Evolutionary conservation across 2,113 vertebrate genomes (phyloP).

Genomic region (Pelecanus crispus): DNA sequence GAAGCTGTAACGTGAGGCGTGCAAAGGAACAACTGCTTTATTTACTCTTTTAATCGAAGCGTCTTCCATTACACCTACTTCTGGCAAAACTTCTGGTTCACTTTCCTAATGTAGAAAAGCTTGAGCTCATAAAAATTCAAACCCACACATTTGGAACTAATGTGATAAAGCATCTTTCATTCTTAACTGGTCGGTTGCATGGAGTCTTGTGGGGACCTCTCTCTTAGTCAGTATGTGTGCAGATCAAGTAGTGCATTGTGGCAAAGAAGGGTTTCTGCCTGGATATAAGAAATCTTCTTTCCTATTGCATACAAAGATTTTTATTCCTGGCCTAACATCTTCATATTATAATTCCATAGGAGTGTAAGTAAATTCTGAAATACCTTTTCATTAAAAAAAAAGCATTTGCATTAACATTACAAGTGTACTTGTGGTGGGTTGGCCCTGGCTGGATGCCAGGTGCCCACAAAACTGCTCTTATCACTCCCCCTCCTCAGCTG

Average conservation of each 20-base stretch:
- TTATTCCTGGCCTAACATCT: not conserved
- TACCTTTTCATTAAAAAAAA: not conserved
- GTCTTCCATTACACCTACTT: not conserved
- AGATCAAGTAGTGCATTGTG: not conserved
- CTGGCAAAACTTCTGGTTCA: not conserved
- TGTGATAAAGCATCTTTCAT: not conserved
- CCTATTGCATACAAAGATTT: not conserved
- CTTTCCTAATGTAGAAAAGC: not conserved
- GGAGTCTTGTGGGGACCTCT: not conserved
- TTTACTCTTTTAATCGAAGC: not conserved
- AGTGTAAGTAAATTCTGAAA: not conserved
- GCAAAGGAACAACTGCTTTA: not conserved
- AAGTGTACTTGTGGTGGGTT: not conserved
- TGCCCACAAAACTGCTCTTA: accelerated
- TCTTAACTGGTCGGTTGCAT: not conserved
- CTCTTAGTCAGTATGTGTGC: not conserved
- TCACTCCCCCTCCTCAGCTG: not conserved
- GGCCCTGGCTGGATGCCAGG: not conserved
- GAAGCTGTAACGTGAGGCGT: not conserved
- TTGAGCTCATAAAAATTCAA: not conserved
- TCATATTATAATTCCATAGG: not conserved
- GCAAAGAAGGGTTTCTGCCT: not conserved
- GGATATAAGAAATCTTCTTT: not conserved
- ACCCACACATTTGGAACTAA: not conserved
- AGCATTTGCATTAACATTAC: not conserved